Conservation (phyloP, 2,797 vertebrate genomes). For the Peromyscus aztecus region DNA sequence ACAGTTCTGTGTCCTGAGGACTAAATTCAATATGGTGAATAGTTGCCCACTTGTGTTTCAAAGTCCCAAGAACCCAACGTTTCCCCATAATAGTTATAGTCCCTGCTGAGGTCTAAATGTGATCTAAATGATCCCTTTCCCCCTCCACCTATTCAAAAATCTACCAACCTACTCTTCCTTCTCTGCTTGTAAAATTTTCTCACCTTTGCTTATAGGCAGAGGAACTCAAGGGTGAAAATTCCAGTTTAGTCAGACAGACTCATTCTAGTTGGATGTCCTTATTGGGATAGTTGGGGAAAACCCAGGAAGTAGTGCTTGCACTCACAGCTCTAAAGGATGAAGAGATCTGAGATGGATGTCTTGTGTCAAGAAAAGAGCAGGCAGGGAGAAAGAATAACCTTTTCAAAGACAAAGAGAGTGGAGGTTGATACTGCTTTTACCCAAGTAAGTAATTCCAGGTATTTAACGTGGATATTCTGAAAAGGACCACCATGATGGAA, state of each 20-base stretch:
- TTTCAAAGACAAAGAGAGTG: conserved; percentile 19
- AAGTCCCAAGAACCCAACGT: background rate
- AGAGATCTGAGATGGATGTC: background rate
- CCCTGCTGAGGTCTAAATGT: background rate
- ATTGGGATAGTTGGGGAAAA: background rate
- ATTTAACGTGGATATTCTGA: background rate
- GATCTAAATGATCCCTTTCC: background rate
- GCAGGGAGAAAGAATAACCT: background rate
- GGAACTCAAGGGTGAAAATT: background rate
- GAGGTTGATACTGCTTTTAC: background rate
- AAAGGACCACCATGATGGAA: background rate
- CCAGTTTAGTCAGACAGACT: background rate
- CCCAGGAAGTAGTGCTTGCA: background rate
- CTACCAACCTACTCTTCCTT: background rate
- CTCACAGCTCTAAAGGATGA: background rate
- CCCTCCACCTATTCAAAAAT: background rate
- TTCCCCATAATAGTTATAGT: background rate
- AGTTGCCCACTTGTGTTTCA: background rate
- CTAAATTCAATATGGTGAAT: background rate
- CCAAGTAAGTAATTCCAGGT: background rate
- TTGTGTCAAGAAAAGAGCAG: background rate
- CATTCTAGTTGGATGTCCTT: background rate
- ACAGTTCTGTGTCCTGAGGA: background rate
- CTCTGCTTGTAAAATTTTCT: background rate
- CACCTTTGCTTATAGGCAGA: background rate